Base-by-base conservation (phyloP, 1,140 invertebrate genomes). In the Diuraphis noxia region DNA sequence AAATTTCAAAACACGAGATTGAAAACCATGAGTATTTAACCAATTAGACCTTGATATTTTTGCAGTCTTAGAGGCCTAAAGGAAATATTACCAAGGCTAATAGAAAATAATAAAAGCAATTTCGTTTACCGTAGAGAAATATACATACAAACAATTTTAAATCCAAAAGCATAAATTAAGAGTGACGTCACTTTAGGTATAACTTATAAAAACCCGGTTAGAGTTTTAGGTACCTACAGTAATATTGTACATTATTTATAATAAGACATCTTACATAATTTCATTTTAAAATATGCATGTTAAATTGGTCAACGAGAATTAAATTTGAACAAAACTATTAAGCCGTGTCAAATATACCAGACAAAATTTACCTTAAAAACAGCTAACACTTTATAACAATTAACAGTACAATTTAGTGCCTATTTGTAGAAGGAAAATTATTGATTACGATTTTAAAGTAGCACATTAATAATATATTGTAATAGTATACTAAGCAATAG, bases 21-120 rank as follows among this genome's bases (percentile, higher is more conserved):
- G 36, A 46, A 85, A 85, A 49, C 46, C 46, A 36, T n/a, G 43
- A 85, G 41, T 52, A 52, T 52, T 86, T 49, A 52, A 86, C n/a
- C 34, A 52, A 86, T 10, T 36, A 36, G 23, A 86, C 84, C 84
- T 86, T 86, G 46, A n/a, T 36, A 52, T 86, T 43, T 52, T 52
- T 5, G 38, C 38, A 41, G 38, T 30, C 25, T 82, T 82, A 23
- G 30, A 34, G 30, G 41, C 41, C 46, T 23, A 86, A 52, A 86
- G 34, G n/a, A 86, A 86, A 86, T 36, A 86, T 49, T 25, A 49
- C 38, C 84, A 86, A 86, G 46, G 43, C 84, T 86, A 86, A 52
- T 86, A 86, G 84, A 86, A 86, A 86, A 25, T 52, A 86, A 86
- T 86, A 86, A 49, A 86, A 36, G n/a, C 46, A 49, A 86, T 86